Percentiles rank a stretch among this genome's conserved stretches.
Conservation (phyloP, 2,888 invertebrate species). For the Aporophyla nigra region DNA sequence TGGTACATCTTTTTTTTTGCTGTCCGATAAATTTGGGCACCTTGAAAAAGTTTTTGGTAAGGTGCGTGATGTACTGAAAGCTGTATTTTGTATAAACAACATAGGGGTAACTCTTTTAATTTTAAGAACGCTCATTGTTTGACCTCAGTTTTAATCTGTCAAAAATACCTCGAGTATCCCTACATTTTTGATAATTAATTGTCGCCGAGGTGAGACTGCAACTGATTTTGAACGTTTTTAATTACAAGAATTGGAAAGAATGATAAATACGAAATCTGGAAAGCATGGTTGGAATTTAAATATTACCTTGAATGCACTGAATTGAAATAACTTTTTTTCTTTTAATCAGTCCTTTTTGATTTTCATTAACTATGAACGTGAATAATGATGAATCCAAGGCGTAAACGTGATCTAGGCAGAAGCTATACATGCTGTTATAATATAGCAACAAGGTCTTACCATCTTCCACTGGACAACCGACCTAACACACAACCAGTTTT, state of each 20-base stretch:
- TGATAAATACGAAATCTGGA: too few species aligned
- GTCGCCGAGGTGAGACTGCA: too few species aligned
- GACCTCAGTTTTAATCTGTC: too few species aligned
- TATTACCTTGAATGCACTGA: neutral
- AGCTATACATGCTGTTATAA: neutral
- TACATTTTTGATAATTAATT: too few species aligned
- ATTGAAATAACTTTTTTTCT: too few species aligned
- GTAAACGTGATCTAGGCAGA: neutral
- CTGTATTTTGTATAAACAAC: conserved; percentile 37
- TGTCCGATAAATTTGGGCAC: conserved; percentile 78
- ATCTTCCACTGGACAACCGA: conserved; percentile 67
- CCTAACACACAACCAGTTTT: conserved; percentile 78
- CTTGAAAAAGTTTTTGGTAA: conserved; percentile 71
- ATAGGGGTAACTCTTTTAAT: too few species aligned
- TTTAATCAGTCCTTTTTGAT: neutral
- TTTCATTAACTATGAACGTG: neutral
- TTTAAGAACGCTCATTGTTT: too few species aligned
- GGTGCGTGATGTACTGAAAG: conserved; percentile 67
- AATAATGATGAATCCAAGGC: neutral
- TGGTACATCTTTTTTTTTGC: conserved; percentile 86
- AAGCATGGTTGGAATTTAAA: neutral
- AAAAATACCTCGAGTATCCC: too few species aligned
- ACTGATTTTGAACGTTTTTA: too few species aligned
- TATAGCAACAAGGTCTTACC: conserved; percentile 22
- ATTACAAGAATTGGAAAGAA: too few species aligned